Evolutionary conservation across 2,888 invertebrate genomes (phyloP).

Genomic region (Alloplasta piceator): DNA sequence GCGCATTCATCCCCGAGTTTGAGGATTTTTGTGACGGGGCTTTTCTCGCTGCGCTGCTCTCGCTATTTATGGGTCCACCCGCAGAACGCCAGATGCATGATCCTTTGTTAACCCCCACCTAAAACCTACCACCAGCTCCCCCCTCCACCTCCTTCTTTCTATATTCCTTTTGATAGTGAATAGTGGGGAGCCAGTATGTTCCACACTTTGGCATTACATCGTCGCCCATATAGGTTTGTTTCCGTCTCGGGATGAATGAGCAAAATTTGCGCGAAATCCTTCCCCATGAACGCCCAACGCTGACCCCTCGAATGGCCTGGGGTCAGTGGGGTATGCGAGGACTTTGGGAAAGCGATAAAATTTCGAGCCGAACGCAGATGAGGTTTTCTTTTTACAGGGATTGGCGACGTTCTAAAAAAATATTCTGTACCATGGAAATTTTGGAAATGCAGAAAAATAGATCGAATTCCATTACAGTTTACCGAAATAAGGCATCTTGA

Average conservation of each 20-base stretch:
- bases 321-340: background rate
- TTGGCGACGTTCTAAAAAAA: too few species aligned
- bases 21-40: conserved; percentile 20
- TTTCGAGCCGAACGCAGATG: background rate
- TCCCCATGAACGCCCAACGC: background rate
- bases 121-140: background rate
- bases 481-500: too few species aligned
- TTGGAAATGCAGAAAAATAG: too few species aligned
- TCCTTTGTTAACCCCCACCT: conserved; percentile 51
- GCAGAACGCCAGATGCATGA: conserved; percentile 58
- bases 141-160: conserved; percentile 13
- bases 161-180: conserved; percentile 30
- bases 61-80: conserved; percentile 2
- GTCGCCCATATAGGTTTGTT: conserved; percentile 4
- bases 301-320: conserved; percentile 5
- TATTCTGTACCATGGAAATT: too few species aligned
- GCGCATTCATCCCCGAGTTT: conserved; percentile 1
- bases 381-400: background rate
- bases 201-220: conserved; percentile 15
- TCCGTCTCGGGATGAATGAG: background rate
- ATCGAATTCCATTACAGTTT: too few species aligned
- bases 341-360: background rate
- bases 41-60: background rate
- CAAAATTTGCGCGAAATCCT: conserved; percentile 14
- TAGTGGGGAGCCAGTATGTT: conserved; percentile 19